A percentile compares a stretch with the other conserved stretches of the same genome.
phyloP scores from a whole-genome alignment of 1,140 invertebrate genomes.

The Bactericera cockerelli region DNA sequence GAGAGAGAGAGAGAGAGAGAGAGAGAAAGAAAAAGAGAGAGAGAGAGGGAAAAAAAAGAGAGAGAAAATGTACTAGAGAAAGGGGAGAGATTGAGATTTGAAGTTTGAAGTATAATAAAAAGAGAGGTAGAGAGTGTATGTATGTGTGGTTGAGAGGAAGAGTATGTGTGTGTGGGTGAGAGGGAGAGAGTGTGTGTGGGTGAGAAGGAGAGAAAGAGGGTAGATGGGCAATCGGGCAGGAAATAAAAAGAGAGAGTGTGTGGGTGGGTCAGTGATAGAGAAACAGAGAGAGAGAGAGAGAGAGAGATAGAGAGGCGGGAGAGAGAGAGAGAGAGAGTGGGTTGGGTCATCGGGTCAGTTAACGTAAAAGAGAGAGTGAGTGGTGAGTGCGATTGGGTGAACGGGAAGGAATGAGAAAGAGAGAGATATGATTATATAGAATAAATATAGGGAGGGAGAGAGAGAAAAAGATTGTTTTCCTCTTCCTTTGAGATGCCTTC shows the following conservation, averaged over 20 bases:
- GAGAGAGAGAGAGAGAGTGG: slow-evolving; percentile 22
- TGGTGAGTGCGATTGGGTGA: background rate
- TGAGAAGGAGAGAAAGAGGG: slow-evolving; percentile 24
- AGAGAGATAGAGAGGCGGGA: too few species aligned
- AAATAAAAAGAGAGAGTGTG: slow-evolving; percentile 6
- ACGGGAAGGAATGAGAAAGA: too few species aligned
- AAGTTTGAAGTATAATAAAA: too few species aligned
- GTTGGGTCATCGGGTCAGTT: background rate
- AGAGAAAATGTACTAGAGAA: too few species aligned
- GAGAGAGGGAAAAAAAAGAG: background rate
- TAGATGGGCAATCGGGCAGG: background rate
- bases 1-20: slow-evolving; percentile 19
- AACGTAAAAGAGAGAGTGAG: slow-evolving; percentile 7
- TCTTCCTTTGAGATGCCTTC: background rate
- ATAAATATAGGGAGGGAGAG: too few species aligned
- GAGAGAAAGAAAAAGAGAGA: slow-evolving; percentile 23
- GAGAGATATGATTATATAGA: too few species aligned
- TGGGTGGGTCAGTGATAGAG: background rate
- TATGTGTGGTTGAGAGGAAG: too few species aligned
- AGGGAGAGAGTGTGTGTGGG: slow-evolving; percentile 17
- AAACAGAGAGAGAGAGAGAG: too few species aligned
- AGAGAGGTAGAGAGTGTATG: too few species aligned
- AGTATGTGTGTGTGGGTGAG: too few species aligned
- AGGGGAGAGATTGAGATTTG: too few species aligned
- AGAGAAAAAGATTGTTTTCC: background rate